Percentiles rank a stretch among this genome's conserved stretches.
These are phyloP conservation scores for Lordiphosa mommai DNA, from an alignment of 1,140 invertebrate genomes.

Conservation along the genomic window DNA sequence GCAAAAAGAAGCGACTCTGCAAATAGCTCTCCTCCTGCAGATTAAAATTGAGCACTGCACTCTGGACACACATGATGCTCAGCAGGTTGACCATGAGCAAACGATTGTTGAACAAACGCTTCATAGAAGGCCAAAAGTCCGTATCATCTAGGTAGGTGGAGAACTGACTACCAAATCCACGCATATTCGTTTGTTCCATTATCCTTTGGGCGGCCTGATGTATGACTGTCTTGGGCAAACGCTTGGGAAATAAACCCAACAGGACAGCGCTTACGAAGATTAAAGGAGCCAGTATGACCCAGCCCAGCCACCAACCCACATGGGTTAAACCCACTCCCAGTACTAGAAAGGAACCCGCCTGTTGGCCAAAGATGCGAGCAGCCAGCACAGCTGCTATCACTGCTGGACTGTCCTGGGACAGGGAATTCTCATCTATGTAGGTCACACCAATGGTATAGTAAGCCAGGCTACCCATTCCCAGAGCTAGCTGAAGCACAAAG, in stretches of 20 bases:
- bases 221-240: slow-evolving; percentile 81
- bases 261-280: slow-evolving; percentile 81
- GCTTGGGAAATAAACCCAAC: slow-evolving; percentile 83
- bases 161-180: slow-evolving; percentile 55
- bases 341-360: slow-evolving; percentile 72
- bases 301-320: slow-evolving; percentile 82
- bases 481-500: slow-evolving; percentile 82
- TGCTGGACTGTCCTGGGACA: slow-evolving; percentile 81
- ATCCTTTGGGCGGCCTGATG: slow-evolving; percentile 81
- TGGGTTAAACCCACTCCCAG: slow-evolving; percentile 53
- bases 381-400: slow-evolving; percentile 61
- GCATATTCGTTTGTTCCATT: slow-evolving; percentile 64
- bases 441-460: slow-evolving; percentile 85
- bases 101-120: slow-evolving; percentile 82
- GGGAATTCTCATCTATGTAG: slow-evolving; percentile 86
- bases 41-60: slow-evolving; percentile 82
- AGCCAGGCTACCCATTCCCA: slow-evolving; percentile 82
- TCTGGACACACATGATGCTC: slow-evolving; percentile 82
- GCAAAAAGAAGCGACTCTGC: slow-evolving; percentile 82
- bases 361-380: slow-evolving; percentile 65
- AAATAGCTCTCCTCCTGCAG: slow-evolving; percentile 82
- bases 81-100: slow-evolving; percentile 83
- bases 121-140: slow-evolving; percentile 81
- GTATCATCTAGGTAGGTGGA: slow-evolving; percentile 72
- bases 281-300: slow-evolving; percentile 82